Evolutionary conservation across 2,113 vertebrate genomes (phyloP), one percentile per base, ranked within the genome.

Genomic region (Otus sunia): DNA sequence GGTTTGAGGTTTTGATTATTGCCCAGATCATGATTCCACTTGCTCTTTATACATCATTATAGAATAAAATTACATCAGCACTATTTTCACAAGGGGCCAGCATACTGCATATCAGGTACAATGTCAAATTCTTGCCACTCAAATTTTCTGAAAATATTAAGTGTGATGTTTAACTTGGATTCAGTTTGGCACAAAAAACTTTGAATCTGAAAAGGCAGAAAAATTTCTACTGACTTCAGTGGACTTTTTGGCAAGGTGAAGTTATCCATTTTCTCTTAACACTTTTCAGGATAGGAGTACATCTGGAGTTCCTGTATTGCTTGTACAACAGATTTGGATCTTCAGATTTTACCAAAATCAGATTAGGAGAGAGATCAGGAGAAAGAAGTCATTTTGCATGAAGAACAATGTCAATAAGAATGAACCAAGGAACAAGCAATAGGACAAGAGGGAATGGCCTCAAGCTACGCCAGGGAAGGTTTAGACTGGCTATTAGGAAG

Each of bases 91-190:
- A 37, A 10, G 32, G 41, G 12, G 3, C 19, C 21, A 27, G 36
- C 8, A 25, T 16, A 62, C 9, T 0, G 0, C 6, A 5, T 8
- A 30, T 29, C 26, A 43, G 12, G 26, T 41, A 37, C 12, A 8
- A 36, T 52, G 8, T 15, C n/a, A 88, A 18, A 34, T 14, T 64
- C n/a, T 34, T 34, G 22, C 10, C 27, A 43, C 23, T 26, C 43
- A 55, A 7, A 29, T 74, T 36, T 85, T 68, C 39, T 68, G 23
- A 68, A 90, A 72, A 43, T 25, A 39, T 6, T 26, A 15, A 62
- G 5, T 7, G 12, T 34, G 13, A 6, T 18, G 14, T 76, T 92
- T 39, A 39, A 26, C 18, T 59, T 69, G 43, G 11, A 36, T 53
- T 58, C n/a, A 59, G 11, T 29, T 68, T 73, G 32, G 10, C 43